These are phyloP conservation scores for Alloscopus bannaensis DNA, from an alignment of 2,888 invertebrate species.

Conservation along the genomic window DNA sequence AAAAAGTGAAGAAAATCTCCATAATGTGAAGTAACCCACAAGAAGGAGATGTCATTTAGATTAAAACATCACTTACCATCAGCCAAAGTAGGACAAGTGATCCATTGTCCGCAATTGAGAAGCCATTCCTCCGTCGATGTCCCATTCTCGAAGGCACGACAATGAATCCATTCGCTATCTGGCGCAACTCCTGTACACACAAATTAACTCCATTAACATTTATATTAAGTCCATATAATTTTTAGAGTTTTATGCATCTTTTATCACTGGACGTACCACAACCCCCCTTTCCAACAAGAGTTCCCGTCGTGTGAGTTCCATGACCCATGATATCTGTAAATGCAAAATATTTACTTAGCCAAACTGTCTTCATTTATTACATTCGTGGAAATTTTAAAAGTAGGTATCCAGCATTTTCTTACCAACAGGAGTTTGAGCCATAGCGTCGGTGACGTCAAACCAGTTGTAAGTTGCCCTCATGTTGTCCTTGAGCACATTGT, in stretches of 20 bases:
- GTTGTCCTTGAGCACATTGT: background rate
- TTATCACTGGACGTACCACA: no score
- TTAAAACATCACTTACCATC: background rate
- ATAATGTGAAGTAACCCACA: background rate
- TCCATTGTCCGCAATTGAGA: constrained; percentile 1
- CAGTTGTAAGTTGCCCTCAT: background rate
- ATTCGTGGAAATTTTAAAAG: no score
- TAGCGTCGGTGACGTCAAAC: background rate
- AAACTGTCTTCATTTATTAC: no score
- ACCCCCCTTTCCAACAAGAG: no score
- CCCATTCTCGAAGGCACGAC: background rate
- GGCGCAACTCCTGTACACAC: background rate
- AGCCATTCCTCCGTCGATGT: background rate
- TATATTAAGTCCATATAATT: no score
- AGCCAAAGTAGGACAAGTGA: background rate
- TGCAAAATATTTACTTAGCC: no score
- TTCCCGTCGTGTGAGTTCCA: background rate
- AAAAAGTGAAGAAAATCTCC: background rate
- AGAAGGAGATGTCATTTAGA: background rate
- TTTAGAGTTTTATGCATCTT: no score
- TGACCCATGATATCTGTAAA: background rate
- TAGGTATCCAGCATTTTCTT: no score
- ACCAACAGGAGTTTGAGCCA: background rate
- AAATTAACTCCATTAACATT: no score
- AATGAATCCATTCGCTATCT: background rate